Conservation (phyloP, 2,888 invertebrate species). For the Xestia xanthographa region DNA sequence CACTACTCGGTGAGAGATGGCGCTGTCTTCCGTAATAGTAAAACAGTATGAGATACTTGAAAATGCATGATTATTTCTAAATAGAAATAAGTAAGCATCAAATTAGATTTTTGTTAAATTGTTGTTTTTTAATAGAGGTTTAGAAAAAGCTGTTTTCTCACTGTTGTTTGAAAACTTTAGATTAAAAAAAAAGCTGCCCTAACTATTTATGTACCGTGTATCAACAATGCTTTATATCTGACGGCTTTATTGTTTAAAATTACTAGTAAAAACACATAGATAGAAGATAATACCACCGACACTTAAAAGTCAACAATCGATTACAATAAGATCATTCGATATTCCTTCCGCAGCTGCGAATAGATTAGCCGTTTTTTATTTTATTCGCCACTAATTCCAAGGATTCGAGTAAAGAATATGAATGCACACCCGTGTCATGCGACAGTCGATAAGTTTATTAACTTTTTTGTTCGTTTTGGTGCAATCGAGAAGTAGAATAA, state of each 20-base stretch:
- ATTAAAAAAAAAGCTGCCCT: too few species aligned
- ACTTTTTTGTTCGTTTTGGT: constrained; percentile 32
- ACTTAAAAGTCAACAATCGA: constrained; percentile 38
- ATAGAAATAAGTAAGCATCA: background rate
- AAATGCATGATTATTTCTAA: background rate
- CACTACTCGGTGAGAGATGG: constrained; percentile 81
- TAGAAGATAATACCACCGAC: background rate
- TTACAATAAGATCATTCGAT: constrained; percentile 51
- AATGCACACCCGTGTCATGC: constrained; percentile 47
- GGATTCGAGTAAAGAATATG: constrained; percentile 61
- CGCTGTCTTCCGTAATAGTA: constrained; percentile 61
- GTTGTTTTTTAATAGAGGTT: background rate
- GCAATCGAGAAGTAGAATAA: constrained; percentile 13
- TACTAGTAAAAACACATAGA: background rate
- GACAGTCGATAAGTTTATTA: constrained; percentile 53
- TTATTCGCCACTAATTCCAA: constrained; percentile 65
- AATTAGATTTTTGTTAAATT: background rate
- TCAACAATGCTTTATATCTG: too few species aligned
- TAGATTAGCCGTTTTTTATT: constrained; percentile 63
- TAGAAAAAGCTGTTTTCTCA: too few species aligned
- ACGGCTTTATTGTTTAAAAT: background rate
- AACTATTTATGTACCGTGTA: too few species aligned
- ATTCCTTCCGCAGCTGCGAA: constrained; percentile 64
- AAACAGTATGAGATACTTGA: background rate
- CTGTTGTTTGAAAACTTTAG: too few species aligned